Conservation (phyloP, 2,888 invertebrate species). For the Troides aeacus region DNA sequence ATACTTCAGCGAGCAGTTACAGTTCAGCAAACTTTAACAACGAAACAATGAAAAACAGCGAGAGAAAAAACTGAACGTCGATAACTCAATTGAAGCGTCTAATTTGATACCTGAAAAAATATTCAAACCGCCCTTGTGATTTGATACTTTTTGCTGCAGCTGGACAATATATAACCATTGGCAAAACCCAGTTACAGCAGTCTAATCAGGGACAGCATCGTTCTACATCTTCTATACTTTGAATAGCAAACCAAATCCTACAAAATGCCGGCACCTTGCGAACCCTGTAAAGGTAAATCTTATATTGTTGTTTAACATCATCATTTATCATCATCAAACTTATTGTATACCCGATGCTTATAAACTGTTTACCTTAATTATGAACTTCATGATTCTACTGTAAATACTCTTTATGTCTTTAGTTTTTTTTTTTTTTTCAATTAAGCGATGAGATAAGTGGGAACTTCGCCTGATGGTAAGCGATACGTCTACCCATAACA, state of each 20-base stretch:
- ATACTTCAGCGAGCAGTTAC: background rate
- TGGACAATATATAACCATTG: slow-evolving; percentile 43
- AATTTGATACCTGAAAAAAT: slow-evolving; percentile 35
- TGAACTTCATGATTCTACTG: too few species aligned
- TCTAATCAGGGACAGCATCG: slow-evolving; percentile 23
- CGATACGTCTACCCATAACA: too few species aligned
- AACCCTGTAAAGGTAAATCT: slow-evolving; percentile 76
- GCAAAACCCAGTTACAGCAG: slow-evolving; percentile 31
- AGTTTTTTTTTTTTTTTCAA: too few species aligned
- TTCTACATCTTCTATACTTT: slow-evolving; percentile 7
- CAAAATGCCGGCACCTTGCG: slow-evolving; percentile 79
- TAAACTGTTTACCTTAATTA: too few species aligned
- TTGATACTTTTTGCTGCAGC: slow-evolving; percentile 46
- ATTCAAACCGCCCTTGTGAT: slow-evolving; percentile 45
- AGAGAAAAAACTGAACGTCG: slow-evolving; percentile 15
- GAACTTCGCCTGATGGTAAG: too few species aligned
- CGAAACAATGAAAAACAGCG: slow-evolving; percentile 5
- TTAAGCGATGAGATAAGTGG: too few species aligned
- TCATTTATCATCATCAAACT: too few species aligned
- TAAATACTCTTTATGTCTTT: too few species aligned
- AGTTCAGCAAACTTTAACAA: slow-evolving; percentile 7
- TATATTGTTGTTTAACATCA: background rate
- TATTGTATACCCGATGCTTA: too few species aligned
- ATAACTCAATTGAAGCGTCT: slow-evolving; percentile 8
- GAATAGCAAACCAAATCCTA: slow-evolving; percentile 27